These are phyloP conservation scores for Anolis sagrei DNA, from an alignment of 2,113 vertebrate species.

Conservation along the genomic window DNA sequence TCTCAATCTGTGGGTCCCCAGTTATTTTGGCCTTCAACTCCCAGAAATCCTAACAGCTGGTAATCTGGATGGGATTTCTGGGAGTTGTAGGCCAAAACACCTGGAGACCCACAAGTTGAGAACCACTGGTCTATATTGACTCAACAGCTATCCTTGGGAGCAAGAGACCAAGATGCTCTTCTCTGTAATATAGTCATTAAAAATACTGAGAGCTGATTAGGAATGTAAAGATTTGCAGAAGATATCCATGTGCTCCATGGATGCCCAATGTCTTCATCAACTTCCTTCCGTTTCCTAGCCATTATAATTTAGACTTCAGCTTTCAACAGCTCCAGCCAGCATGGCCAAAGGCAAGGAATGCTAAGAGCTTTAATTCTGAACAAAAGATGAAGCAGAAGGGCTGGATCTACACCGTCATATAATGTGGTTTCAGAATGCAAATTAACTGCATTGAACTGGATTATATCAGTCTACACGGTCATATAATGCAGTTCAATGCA, in stretches of 20 bases:
- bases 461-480: too few relatives aligned
- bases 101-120: too few relatives aligned
- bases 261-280: not conserved
- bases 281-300: not conserved
- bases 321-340: not conserved
- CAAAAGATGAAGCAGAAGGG: too few relatives aligned
- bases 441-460: too few relatives aligned
- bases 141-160: not conserved
- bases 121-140: not conserved
- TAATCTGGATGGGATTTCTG: too few relatives aligned
- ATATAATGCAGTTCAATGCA: too few relatives aligned
- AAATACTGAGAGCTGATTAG: not conserved
- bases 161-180: not conserved
- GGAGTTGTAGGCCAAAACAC: too few relatives aligned
- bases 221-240: not conserved
- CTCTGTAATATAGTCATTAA: not conserved
- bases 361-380: not conserved
- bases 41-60: too few relatives aligned
- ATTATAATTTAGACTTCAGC: not conserved
- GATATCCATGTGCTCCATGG: not conserved
- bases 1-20: too few relatives aligned
- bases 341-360: not conserved
- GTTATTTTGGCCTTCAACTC: too few relatives aligned
- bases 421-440: too few relatives aligned
- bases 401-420: too few relatives aligned